Base-by-base conservation (phyloP, 2,113 vertebrate species). In the Theristicus caerulescens region DNA sequence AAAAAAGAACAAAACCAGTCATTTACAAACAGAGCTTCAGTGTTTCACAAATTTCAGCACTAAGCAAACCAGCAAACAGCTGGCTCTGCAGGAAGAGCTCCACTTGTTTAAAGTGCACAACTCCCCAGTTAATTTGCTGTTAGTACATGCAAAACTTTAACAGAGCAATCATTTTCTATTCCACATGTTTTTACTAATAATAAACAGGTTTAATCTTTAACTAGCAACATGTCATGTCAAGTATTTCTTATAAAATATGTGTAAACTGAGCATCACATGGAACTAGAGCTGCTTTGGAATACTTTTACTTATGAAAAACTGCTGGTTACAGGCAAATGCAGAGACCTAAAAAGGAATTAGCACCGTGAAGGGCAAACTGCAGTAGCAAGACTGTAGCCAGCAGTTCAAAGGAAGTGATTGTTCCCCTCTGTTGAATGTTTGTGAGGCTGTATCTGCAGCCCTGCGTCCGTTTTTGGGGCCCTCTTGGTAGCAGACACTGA, bases 1-100 rank as follows among this genome's bases (percentile, higher is more conserved):
- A 57, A 82, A 88, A 44, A 3, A 6, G 2, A 85, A 69, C 82
- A 86, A 91, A 92, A 51, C 21, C 40, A 84, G 55, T 47, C 9
- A 93, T 89, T 97, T 85, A 91, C 91, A 94, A 86, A 92, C 93
- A 93, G 70, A 82, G 78, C 62, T 90, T 76, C 84, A 79, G 36
- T 57, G 44, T 90, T 87, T 87, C 91, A 87, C 78, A 57, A 72
- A 65, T 79, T 94, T 89, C 44, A 89, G 57, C 24, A 36, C 31
- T 57, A 65, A 76, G 58, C 87, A 94, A 77, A 46, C 10, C 58
- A 66, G 70, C 69, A 71, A 87, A 76, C 87, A 94, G 94, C 91
- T 83, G 88, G 76, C 73, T 85, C 49, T 91, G 78, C 90, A 65
- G 21, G 78, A 95, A 54, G 52, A 82, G 44, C 81, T 94, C 64